A percentile compares a stretch with the other conserved stretches of the same genome.
phyloP scores from a whole-genome alignment of 2,797 vertebrate species.

The Ctenopoma kingsleyae region DNA sequence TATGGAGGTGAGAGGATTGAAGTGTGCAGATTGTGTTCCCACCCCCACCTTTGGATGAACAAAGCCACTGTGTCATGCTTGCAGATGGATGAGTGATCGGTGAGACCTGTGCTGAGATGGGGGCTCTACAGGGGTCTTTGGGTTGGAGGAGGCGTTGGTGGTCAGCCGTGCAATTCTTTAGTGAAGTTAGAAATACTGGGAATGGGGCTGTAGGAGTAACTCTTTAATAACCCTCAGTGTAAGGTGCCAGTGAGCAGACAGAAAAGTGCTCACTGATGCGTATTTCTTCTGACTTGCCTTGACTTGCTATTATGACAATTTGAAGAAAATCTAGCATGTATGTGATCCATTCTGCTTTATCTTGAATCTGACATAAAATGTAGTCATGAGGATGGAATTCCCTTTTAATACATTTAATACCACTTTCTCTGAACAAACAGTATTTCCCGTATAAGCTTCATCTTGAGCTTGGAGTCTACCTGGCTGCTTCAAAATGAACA shows the following conservation, averaged over 20 bases:
- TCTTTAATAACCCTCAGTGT: slow-evolving; percentile 4
- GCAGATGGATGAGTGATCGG: slow-evolving; percentile 62
- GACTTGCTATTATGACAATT: slow-evolving; percentile 42
- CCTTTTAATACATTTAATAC: slow-evolving; percentile 40
- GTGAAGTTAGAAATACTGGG: slow-evolving; percentile 13
- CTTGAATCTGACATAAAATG: slow-evolving; percentile 41
- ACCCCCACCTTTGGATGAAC: slow-evolving; percentile 76
- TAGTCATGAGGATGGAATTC: slow-evolving; percentile 47
- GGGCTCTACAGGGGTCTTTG: slow-evolving; percentile 43
- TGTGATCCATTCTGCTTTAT: slow-evolving; percentile 33
- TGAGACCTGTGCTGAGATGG: slow-evolving; percentile 51
- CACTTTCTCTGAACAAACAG: slow-evolving; percentile 32
- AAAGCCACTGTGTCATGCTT: slow-evolving; percentile 64
- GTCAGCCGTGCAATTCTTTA: slow-evolving; percentile 19
- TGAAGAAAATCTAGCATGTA: slow-evolving; percentile 31
- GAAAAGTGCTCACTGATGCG: slow-evolving; percentile 21
- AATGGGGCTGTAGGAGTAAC: slow-evolving; percentile 22
- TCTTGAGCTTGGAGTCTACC: slow-evolving; percentile 11
- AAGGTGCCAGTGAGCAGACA: slow-evolving; percentile 1
- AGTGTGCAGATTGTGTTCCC: slow-evolving; percentile 46
- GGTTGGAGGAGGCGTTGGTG: slow-evolving; percentile 44
- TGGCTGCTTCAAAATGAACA: slow-evolving; percentile 16
- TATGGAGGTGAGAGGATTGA: slow-evolving; percentile 47
- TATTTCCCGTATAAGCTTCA: slow-evolving; percentile 28
- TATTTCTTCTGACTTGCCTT: slow-evolving; percentile 33